Percentiles rank a stretch among this genome's conserved stretches.
Conservation (phyloP, 2,888 invertebrate genomes). For the Podotricha telesiphe region DNA sequence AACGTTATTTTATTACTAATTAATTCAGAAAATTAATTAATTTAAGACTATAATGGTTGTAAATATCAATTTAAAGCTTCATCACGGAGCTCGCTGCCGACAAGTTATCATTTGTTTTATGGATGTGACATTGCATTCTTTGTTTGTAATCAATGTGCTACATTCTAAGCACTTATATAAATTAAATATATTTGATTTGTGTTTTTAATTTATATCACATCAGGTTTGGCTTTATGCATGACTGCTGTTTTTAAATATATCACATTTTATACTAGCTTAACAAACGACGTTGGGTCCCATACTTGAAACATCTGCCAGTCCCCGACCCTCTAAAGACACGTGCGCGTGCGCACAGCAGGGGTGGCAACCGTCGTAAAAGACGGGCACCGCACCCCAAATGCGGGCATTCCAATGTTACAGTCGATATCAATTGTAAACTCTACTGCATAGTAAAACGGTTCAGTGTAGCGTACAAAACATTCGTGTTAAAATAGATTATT, state of each 20-base stretch:
- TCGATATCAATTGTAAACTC: constrained; percentile 51
- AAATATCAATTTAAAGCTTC: constrained; percentile 14
- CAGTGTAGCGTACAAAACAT: constrained; percentile 53
- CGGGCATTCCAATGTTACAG: constrained; percentile 57
- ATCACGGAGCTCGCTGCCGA: constrained; percentile 16
- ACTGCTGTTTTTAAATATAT: not conserved
- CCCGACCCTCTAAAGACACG: constrained; percentile 66
- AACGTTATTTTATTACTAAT: constrained; percentile 4
- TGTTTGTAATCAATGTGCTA: constrained; percentile 24
- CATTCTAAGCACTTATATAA: constrained; percentile 7
- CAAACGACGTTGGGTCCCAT: constrained; percentile 53
- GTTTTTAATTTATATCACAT: not conserved
- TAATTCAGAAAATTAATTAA: constrained; percentile 6
- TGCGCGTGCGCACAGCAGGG: constrained; percentile 76
- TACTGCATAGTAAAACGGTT: constrained; percentile 54
- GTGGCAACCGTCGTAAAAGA: constrained; percentile 71
- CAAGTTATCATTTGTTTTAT: constrained; percentile 33
- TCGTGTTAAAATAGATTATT: constrained; percentile 70
- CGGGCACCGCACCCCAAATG: constrained; percentile 73
- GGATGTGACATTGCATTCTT: constrained; percentile 35
- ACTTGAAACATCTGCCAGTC: constrained; percentile 70
- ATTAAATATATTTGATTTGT: not conserved
- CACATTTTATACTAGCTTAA: constrained; percentile 1
- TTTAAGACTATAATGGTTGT: constrained; percentile 2
- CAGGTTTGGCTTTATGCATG: not conserved